Conservation (phyloP, 2,888 invertebrate genomes). For the Agonopterix alstromeriana region DNA sequence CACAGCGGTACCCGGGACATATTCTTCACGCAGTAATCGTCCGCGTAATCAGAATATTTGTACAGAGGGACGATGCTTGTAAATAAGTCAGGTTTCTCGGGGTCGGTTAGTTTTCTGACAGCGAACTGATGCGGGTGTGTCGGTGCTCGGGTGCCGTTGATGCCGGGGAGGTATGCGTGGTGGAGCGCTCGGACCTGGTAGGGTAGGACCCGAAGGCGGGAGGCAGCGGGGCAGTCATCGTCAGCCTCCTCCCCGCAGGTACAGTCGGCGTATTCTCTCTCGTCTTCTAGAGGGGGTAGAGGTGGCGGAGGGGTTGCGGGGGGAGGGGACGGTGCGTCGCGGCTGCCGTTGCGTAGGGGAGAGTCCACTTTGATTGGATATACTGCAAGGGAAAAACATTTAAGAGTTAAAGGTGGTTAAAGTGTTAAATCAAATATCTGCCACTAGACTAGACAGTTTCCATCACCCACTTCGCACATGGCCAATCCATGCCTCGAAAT, state of each 20-base stretch:
- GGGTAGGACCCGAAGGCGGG: slow-evolving; percentile 52
- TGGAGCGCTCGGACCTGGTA: slow-evolving; percentile 73
- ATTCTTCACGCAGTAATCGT: slow-evolving; percentile 65
- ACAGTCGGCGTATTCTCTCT: slow-evolving; percentile 40
- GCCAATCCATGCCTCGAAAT: too few species aligned
- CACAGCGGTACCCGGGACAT: slow-evolving; percentile 51
- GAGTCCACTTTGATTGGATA: slow-evolving; percentile 44
- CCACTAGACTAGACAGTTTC: too few species aligned
- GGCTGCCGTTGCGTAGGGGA: slow-evolving; percentile 53
- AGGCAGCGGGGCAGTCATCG: slow-evolving; percentile 50
- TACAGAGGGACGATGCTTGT: slow-evolving; percentile 60
- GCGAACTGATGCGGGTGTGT: slow-evolving; percentile 50
- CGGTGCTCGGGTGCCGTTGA: slow-evolving; percentile 77
- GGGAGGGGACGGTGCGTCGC: slow-evolving; percentile 11
- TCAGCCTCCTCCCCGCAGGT: slow-evolving; percentile 40
- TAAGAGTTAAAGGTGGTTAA: too few species aligned
- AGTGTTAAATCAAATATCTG: too few species aligned
- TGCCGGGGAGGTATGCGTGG: slow-evolving; percentile 70
- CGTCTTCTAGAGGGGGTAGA: slow-evolving; percentile 46
- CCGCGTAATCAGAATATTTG: slow-evolving; percentile 68
- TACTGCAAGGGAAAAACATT: slow-evolving; percentile 19
- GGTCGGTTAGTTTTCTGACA: slow-evolving; percentile 44
- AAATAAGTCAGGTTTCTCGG: slow-evolving; percentile 49
- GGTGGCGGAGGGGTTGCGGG: slow-evolving; percentile 9
- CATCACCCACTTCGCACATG: too few species aligned